Evolutionary conservation across 2,888 invertebrate genomes (phyloP), one percentile per base, ranked within the genome.

Genomic region (Latrodectus hesperus): DNA sequence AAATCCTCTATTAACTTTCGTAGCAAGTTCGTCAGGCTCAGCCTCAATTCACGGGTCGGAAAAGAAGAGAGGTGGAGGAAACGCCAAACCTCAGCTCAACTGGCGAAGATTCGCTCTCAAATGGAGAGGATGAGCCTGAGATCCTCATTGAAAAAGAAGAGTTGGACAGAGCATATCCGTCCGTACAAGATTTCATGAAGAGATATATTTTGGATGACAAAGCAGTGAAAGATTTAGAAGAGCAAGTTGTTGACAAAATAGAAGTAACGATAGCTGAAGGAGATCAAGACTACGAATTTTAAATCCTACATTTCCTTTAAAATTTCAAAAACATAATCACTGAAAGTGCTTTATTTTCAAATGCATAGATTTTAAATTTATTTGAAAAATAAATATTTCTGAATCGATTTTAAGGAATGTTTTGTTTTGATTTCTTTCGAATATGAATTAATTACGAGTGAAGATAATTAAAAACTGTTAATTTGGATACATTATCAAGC

Each of bases 21-120:
- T 74, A 88, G 87, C 87, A 88, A 83, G 87, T 88, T 14, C 77
- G 87, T 0, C 87, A 88, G 60, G 74, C 82, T 14, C 87, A 88
- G 65, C 87, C 87, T 4, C 87, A 88, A 38, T 88, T 88, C 65
- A 88, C 78, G 5, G 87, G 87, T n/a, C 76, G 87, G 0, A 38
- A 67, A 49, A 72, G 70, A 52, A 49, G 81, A 5, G 86, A 86
- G 38, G 51, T 67, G 12, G 26, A 14, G 10, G 38, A 38, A 38
- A 3, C 26, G 51, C 22, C n/a, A n/a, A 16, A 52, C 1, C 22
- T 68, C n/a, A 9, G 26, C 0, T 10, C 51, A 38, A 26, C 38
- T n/a, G 38, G 12, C 1, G 71, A 71, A 64, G 72, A 64, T 11
- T 11, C 51, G n/a, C 16, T 22, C 9, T 9, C n/a, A 10, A 64